Percentiles rank a stretch among this genome's conserved stretches.
Evolutionary conservation across 2,797 vertebrate genomes (phyloP).

Genomic region (Acipenser oxyrinchus): DNA sequence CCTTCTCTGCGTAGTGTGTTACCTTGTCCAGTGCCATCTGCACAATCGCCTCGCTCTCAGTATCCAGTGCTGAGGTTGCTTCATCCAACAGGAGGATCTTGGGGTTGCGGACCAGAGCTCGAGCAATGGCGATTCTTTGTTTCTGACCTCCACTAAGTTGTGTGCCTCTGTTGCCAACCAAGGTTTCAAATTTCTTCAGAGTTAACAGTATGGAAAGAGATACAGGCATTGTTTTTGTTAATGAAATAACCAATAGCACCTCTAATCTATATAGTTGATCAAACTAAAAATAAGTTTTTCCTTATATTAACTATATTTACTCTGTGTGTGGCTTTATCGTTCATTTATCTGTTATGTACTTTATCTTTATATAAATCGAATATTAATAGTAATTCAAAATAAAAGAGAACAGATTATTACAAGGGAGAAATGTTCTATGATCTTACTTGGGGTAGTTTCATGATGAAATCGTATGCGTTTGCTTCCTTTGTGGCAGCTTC

Average conservation of each 20-base stretch:
- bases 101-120: slow-evolving; percentile 85
- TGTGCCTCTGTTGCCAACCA: slow-evolving; percentile 83
- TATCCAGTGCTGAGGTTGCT: slow-evolving; percentile 87
- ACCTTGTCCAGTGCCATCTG: slow-evolving; percentile 90
- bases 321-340: too few relatives aligned
- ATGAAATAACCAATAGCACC: too few relatives aligned
- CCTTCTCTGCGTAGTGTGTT: slow-evolving; percentile 6
- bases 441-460: slow-evolving; percentile 80
- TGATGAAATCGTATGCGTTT: slow-evolving; percentile 90
- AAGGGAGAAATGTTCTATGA: too few relatives aligned
- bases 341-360: too few relatives aligned
- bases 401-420: too few relatives aligned
- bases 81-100: slow-evolving; percentile 91
- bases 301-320: too few relatives aligned
- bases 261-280: too few relatives aligned
- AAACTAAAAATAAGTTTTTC: too few relatives aligned
- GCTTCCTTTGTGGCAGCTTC: slow-evolving; percentile 78
- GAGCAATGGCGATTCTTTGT: slow-evolving; percentile 87
- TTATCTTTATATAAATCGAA: too few relatives aligned
- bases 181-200: slow-evolving; percentile 80
- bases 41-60: slow-evolving; percentile 85
- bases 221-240: too few relatives aligned
- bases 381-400: too few relatives aligned
- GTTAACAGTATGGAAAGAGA: too few relatives aligned
- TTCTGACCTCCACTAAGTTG: slow-evolving; percentile 94